Base-by-base conservation (phyloP, 2,797 vertebrate genomes). In the Chelmon rostratus region DNA sequence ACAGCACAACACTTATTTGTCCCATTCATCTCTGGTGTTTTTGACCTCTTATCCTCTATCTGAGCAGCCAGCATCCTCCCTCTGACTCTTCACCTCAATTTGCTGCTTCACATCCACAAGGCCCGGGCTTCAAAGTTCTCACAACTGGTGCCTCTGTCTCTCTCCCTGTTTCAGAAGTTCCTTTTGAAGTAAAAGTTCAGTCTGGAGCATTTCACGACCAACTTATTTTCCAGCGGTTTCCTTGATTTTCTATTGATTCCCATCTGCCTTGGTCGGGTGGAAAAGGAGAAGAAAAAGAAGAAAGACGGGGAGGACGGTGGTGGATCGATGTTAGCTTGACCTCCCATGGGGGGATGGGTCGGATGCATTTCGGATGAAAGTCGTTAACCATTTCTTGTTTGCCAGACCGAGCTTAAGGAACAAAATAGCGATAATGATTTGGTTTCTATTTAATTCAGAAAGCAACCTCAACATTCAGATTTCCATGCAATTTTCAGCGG, bases 181-280 rank as follows among this genome's bases (percentile, higher is more conserved):
- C 81, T 83, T 94, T 95, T 94, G 93, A 96, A 92, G 93, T 93
- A 89, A 94, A 95, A 94, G 93, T 95, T 95, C 92, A 94, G 86
- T 74, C 78, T 63, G 78, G 87, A 93, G 89, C 89, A 91, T 93
- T 94, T 95, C 82, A 89, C 73, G 25, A 91, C 86, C 89, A 93
- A 93, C 93, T 95, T 94, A 93, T 94, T 94, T 93, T 90, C 85
- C 79, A 86, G 84, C 84, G 73, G 47, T 92, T 94, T 87, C 88
- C 92, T 92, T 94, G 93, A 95, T 94, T 94, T 92, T 78, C 79
- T 93, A 96, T 96, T 80, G 95, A 95, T 96, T 94, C 82, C 77
- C 86, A 80, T 87, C 86, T 85, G 85, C 86, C 84, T 85, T 80
- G 89, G 68, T 93, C 44, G 68, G 86, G 73, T 87, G 83, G 83